phyloP scores from a whole-genome alignment of 2,888 invertebrate genomes.

The Drosophila maculinotata region DNA sequence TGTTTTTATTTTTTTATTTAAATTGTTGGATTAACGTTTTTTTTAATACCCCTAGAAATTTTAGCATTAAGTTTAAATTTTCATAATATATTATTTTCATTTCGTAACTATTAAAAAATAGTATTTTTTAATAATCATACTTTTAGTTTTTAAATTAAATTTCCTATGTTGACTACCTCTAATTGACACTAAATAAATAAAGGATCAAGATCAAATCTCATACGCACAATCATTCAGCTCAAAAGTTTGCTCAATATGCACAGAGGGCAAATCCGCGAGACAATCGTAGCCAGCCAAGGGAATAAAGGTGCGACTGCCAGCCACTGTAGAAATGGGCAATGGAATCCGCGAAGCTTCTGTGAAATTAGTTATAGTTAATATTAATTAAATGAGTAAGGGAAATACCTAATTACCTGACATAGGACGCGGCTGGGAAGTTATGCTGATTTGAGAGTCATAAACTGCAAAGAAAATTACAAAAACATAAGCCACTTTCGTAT shows the following conservation, averaged over 20 bases:
- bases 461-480: constrained; percentile 66
- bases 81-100: too few relatives aligned
- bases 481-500: not conserved
- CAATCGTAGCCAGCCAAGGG: constrained; percentile 90
- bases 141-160: too few relatives aligned
- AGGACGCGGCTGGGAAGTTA: constrained; percentile 80
- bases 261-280: constrained; percentile 88
- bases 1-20: too few relatives aligned
- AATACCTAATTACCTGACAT: constrained; percentile 38
- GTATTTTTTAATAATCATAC: too few relatives aligned
- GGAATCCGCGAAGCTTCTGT: constrained; percentile 61
- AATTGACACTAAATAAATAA: too few relatives aligned
- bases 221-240: constrained; percentile 90
- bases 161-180: too few relatives aligned
- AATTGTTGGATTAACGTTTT: too few relatives aligned
- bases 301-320: constrained; percentile 76
- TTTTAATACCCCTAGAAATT: too few relatives aligned
- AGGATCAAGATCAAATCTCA: not conserved
- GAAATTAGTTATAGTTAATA: not conserved
- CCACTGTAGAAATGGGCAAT: constrained; percentile 81
- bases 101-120: too few relatives aligned
- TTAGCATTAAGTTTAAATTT: too few relatives aligned
- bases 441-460: constrained; percentile 77
- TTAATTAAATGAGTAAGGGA: not conserved
- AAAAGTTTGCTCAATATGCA: constrained; percentile 92